phyloP scores from a whole-genome alignment of 2,888 invertebrate genomes.

The Drosophila neotestacea region DNA sequence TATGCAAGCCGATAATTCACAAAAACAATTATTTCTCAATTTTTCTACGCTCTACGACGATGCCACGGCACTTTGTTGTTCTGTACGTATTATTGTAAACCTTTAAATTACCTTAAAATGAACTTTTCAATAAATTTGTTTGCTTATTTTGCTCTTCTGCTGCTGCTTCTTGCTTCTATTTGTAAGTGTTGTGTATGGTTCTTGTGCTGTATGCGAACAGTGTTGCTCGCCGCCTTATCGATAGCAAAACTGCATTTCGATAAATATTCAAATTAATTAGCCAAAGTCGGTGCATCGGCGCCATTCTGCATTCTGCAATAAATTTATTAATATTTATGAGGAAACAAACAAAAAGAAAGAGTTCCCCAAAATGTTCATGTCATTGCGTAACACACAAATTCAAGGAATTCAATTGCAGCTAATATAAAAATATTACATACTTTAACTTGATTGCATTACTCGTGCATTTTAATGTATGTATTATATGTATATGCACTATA shows the following conservation, averaged over 20 bases:
- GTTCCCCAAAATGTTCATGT: slow-evolving; percentile 37
- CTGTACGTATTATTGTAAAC: not conserved
- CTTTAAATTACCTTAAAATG: slow-evolving; percentile 49
- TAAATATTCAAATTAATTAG: slow-evolving; percentile 47
- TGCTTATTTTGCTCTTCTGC: slow-evolving; percentile 43
- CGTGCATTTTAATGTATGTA: slow-evolving; percentile 1
- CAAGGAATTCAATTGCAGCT: slow-evolving; percentile 34
- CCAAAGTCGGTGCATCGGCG: not conserved
- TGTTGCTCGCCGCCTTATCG: slow-evolving; percentile 45
- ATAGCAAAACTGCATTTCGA: slow-evolving; percentile 34
- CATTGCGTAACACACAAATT: slow-evolving; percentile 57
- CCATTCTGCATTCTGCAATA: not conserved
- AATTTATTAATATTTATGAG: not conserved
- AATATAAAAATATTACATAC: slow-evolving; percentile 21
- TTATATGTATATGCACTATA: slow-evolving; percentile 6
- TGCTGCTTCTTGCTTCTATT: slow-evolving; percentile 37
- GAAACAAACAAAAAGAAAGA: not conserved
- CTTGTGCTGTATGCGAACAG: slow-evolving; percentile 30
- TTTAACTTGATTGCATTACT: slow-evolving; percentile 5
- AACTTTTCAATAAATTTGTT: slow-evolving; percentile 50
- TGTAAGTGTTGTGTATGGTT: slow-evolving; percentile 30
- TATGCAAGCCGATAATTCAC: slow-evolving; percentile 12
- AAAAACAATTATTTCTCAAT: not conserved
- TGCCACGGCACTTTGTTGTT: not conserved
- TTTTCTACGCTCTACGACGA: not conserved